Evolutionary conservation across 2,797 vertebrate genomes (phyloP).

Genomic region (Nothura maculosa): DNA sequence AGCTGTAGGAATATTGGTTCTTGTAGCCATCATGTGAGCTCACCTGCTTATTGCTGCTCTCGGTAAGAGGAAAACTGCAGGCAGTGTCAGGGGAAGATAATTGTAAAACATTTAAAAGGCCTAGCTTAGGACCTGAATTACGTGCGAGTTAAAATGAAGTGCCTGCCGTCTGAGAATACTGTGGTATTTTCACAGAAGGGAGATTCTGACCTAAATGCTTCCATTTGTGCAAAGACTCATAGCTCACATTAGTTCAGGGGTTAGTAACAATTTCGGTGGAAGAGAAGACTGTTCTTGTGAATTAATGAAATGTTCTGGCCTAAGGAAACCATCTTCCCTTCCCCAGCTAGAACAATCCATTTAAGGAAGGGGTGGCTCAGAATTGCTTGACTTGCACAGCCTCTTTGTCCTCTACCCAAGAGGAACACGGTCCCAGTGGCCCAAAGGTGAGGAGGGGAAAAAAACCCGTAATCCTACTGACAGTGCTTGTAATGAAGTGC

Average conservation of each 20-base stretch:
- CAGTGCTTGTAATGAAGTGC: neutral
- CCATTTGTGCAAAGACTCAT: neutral
- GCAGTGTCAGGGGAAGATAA: neutral
- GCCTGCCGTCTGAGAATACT: neutral
- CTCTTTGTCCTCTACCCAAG: neutral
- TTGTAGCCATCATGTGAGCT: neutral
- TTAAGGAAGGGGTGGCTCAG: neutral
- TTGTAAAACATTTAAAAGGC: neutral
- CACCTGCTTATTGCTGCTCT: neutral
- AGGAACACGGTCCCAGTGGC: accelerated
- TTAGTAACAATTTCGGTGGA: neutral
- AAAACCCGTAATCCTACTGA: no score
- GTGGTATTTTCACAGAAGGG: neutral
- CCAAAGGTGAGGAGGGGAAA: neutral
- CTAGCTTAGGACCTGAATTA: neutral
- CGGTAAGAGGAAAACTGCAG: neutral
- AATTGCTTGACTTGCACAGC: accelerated
- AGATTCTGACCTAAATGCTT: neutral
- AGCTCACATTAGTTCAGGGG: neutral
- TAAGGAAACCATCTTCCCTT: neutral
- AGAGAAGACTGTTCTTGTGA: neutral
- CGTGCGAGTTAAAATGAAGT: accelerated
- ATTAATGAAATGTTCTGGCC: neutral
- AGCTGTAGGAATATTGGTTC: neutral
- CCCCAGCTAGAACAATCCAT: neutral